Base-by-base conservation (phyloP, 2,888 invertebrate genomes). In the Lasioglossum vierecki region DNA sequence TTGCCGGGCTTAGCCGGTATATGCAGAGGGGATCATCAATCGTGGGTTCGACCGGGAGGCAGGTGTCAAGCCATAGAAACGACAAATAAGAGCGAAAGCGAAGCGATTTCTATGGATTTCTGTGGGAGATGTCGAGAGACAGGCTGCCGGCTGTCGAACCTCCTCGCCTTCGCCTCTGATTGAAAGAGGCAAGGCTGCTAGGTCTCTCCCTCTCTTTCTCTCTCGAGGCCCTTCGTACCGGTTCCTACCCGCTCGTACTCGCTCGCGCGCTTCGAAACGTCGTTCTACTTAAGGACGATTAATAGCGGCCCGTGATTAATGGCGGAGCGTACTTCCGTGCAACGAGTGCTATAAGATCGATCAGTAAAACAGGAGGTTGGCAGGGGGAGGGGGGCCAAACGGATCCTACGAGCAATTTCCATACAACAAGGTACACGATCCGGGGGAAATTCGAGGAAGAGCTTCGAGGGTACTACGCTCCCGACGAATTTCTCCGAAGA, bases 231-330 rank as follows among this genome's bases (percentile, higher is more conserved):
- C 22, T 53, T 53, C 53, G 22, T 9, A n/a, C 22, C 57, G 53
- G 63, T 15, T 63, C 63, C 4, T 60, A 60, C 60, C 26, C 15
- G 63, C 30, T 63, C 13, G 63, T 30, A 63, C 63, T 30, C 30
- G 63, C 63, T 63, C 30, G 63, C 63, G 73, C 46, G 39, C 79
- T 66, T 70, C 75, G 85, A 83, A 49, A 82, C 82, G 86, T 79
- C 89, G 86, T 84, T 78, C 88, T 86, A 91, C 91, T 92, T 91
- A 91, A 89, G 86, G 72, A 91, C 92, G 92, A 92, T 92, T 92
- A 92, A 92, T 92, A 92, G 91, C 85, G 84, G 83, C 76, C 57
- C 80, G 90, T 91, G 92, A 91, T 92, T 92, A 92, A 92, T 92
- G 89, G 85, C 30, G 72, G 79, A 53, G 83, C 74, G 76, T 86